Conservation (phyloP, 2,888 invertebrate genomes). For the Ctenicera cuprea region DNA sequence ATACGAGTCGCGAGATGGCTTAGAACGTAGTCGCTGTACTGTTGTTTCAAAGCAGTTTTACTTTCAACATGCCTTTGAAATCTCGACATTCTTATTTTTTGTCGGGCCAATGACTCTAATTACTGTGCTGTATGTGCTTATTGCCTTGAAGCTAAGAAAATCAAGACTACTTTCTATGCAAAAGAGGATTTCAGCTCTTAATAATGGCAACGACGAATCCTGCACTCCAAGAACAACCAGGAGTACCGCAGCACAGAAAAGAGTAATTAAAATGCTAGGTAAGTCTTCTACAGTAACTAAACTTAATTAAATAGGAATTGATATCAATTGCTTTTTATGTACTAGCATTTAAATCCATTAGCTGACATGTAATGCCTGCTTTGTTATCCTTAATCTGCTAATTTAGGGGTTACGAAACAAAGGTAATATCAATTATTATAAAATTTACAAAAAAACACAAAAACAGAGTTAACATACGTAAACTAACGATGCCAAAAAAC, state of each 20-base stretch:
- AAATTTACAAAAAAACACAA: no score
- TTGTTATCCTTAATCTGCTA: no score
- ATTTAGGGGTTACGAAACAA: no score
- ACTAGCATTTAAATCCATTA: no score
- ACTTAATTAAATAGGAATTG: background rate
- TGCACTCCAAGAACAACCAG: conserved; percentile 57
- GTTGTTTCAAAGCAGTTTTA: conserved; percentile 74
- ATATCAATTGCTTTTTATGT: background rate
- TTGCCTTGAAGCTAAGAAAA: conserved; percentile 82
- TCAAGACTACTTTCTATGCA: conserved; percentile 70
- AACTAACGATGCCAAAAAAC: no score
- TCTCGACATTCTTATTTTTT: conserved; percentile 89
- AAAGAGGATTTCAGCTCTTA: conserved; percentile 30
- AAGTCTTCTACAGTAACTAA: conserved; percentile 72
- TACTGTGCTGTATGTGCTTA: conserved; percentile 86
- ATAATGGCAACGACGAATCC: conserved; percentile 30
- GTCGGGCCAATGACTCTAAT: conserved; percentile 92
- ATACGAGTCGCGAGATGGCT: conserved; percentile 66
- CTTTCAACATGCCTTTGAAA: conserved; percentile 83
- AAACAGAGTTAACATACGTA: no score
- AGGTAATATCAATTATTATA: no score
- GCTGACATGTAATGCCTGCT: no score
- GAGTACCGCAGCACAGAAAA: conserved; percentile 69
- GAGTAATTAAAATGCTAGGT: conserved; percentile 88
- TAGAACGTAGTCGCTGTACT: conserved; percentile 69